These are phyloP conservation scores for Trachops cirrhosus DNA, from an alignment of 2,797 vertebrate species.

Conservation along the genomic window DNA sequence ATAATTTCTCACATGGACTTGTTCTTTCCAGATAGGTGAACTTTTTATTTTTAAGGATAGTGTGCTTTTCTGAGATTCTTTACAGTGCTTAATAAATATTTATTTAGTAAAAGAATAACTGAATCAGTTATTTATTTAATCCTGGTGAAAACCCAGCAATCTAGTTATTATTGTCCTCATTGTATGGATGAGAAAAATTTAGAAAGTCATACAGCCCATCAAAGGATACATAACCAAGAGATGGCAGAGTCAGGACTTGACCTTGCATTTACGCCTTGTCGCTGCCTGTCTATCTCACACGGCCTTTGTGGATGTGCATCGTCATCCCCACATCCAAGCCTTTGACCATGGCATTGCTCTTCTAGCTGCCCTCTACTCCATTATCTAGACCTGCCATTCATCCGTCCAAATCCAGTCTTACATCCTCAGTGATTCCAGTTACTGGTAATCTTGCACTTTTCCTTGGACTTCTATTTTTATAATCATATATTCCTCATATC, in stretches of 20 bases:
- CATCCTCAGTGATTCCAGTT: neutral
- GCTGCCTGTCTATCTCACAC: neutral
- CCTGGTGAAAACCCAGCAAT: neutral
- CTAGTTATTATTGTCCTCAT: neutral
- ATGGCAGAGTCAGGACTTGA: neutral
- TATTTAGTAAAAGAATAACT: neutral
- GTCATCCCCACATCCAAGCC: neutral
- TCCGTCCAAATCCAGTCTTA: neutral
- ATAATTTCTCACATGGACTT: neutral
- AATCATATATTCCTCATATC: neutral
- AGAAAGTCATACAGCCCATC: neutral
- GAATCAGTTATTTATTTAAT: neutral
- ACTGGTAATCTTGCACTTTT: neutral
- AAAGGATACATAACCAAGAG: neutral
- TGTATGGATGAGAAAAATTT: neutral
- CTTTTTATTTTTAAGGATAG: neutral
- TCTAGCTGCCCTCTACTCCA: neutral
- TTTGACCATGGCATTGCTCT: neutral
- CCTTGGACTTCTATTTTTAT: neutral
- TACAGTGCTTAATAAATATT: neutral
- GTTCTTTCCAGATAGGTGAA: neutral
- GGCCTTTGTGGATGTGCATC: too few relatives aligned
- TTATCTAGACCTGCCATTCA: neutral
- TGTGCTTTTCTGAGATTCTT: neutral
- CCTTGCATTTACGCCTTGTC: too few relatives aligned